A percentile compares a stretch with the other conserved stretches of the same genome.
These are phyloP conservation scores for Crenichthys baileyi DNA, from an alignment of 2,797 vertebrate species.

Conservation along the genomic window DNA sequence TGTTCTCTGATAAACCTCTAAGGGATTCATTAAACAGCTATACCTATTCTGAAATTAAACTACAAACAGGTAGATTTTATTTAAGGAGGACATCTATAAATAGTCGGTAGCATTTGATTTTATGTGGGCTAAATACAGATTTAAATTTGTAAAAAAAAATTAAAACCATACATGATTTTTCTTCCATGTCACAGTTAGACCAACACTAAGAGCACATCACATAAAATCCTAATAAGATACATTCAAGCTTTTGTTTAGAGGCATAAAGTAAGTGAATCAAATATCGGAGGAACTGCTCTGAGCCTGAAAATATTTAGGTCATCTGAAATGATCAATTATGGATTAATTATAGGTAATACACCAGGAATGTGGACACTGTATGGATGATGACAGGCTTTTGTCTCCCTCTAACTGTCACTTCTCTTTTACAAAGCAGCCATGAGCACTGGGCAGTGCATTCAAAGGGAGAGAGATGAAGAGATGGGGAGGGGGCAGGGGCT, in stretches of 20 bases:
- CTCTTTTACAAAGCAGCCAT: slow-evolving; percentile 51
- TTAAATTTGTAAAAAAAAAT: neutral
- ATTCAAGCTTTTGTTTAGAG: neutral
- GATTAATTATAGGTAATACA: slow-evolving; percentile 26
- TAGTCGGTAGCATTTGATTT: neutral
- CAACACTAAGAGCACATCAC: neutral
- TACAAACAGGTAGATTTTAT: neutral
- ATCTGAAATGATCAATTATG: slow-evolving; percentile 14
- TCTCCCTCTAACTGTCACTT: slow-evolving; percentile 58
- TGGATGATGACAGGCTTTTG: slow-evolving; percentile 62
- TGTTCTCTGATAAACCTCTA: no score
- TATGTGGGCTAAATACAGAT: neutral
- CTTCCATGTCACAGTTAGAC: neutral
- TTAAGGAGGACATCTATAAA: neutral
- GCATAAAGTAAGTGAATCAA: neutral
- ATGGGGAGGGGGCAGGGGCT: slow-evolving; percentile 17
- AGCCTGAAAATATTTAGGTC: slow-evolving; percentile 7
- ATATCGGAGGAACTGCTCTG: neutral
- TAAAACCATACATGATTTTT: neutral
- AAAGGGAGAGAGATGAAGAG: slow-evolving; percentile 61
- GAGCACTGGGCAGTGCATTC: slow-evolving; percentile 49
- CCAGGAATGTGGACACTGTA: slow-evolving; percentile 42
- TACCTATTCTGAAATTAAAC: no score
- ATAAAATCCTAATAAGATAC: neutral
- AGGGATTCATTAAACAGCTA: no score